phyloP scores from a whole-genome alignment of 2,797 vertebrate genomes.

The Gila robusta region DNA sequence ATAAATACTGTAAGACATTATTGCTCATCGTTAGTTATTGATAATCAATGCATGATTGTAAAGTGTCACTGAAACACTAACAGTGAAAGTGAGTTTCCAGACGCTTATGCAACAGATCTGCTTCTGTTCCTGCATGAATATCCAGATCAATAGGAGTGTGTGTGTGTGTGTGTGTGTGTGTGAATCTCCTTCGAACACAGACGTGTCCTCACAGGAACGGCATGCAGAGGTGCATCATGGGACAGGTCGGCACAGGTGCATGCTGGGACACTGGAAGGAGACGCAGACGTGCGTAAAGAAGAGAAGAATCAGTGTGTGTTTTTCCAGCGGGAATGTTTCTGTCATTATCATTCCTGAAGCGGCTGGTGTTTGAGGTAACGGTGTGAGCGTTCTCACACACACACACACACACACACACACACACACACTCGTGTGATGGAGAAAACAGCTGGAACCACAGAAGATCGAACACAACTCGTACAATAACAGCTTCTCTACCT shows the following conservation, averaged over 20 bases:
- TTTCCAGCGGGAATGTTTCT: constrained; percentile 83
- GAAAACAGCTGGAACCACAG: too few species aligned
- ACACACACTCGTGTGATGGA: too few species aligned
- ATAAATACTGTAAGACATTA: too few species aligned
- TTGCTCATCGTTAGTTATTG: too few species aligned
- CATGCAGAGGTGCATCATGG: constrained; percentile 78
- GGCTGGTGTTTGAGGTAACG: constrained; percentile 83
- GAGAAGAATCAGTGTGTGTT: constrained; percentile 66
- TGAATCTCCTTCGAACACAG: constrained; percentile 70
- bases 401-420: too few species aligned
- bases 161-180: too few species aligned
- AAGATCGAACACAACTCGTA: too few species aligned
- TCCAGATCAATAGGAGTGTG: too few species aligned
- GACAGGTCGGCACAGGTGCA: constrained; percentile 77
- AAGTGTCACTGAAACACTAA: too few species aligned
- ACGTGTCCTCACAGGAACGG: constrained; percentile 80
- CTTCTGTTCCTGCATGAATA: neutral
- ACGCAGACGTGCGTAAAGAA: constrained; percentile 25
- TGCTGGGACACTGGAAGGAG: constrained; percentile 62
- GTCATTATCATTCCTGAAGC: constrained; percentile 86
- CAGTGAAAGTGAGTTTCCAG: too few species aligned
- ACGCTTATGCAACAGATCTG: neutral
- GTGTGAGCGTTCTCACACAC: neutral
- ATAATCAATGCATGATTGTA: too few species aligned
- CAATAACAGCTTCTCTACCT: too few species aligned